Evolutionary conservation across 2,113 vertebrate genomes (phyloP).

Genomic region (Glaucidium brasilianum): DNA sequence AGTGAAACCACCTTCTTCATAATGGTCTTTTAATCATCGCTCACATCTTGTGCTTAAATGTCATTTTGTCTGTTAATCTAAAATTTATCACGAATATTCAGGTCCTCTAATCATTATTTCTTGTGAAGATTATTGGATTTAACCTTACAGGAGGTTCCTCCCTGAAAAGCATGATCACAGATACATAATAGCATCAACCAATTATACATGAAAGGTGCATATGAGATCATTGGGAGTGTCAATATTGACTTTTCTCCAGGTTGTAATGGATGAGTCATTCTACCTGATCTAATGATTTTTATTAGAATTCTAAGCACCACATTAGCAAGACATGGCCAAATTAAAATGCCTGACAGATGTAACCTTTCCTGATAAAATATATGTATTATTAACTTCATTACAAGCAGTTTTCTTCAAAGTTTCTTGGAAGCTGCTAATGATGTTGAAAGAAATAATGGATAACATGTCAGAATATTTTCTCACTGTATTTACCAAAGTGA

Average conservation of each 20-base stretch:
- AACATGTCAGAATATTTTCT: not conserved
- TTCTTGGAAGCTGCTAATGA: not conserved
- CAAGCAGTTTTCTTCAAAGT: not conserved
- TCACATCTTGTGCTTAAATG: conserved; percentile 6
- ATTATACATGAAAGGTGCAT: conserved; percentile 26
- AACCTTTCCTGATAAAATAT: conserved; percentile 20
- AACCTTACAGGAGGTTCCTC: not conserved
- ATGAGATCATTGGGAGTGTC: conserved; percentile 37
- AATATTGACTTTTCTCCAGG: conserved; percentile 58
- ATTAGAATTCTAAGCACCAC: not conserved
- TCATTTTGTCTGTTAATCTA: conserved; percentile 32
- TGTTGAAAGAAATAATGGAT: conserved; percentile 1
- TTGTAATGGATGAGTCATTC: conserved; percentile 48
- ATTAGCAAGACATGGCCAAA: not conserved
- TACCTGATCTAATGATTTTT: conserved; percentile 35
- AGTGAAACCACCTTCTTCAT: not conserved
- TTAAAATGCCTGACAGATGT: conserved; percentile 25
- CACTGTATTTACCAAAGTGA: not conserved
- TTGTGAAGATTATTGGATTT: conserved; percentile 32
- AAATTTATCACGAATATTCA: conserved; percentile 38
- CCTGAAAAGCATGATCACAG: not conserved
- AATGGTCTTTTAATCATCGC: conserved; percentile 37
- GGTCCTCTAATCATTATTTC: not conserved
- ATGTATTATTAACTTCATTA: conserved; percentile 15
- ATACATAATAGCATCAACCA: conserved; percentile 10